phyloP scores from a whole-genome alignment of 2,113 vertebrate species.

The Gadus chalcogrammus region DNA sequence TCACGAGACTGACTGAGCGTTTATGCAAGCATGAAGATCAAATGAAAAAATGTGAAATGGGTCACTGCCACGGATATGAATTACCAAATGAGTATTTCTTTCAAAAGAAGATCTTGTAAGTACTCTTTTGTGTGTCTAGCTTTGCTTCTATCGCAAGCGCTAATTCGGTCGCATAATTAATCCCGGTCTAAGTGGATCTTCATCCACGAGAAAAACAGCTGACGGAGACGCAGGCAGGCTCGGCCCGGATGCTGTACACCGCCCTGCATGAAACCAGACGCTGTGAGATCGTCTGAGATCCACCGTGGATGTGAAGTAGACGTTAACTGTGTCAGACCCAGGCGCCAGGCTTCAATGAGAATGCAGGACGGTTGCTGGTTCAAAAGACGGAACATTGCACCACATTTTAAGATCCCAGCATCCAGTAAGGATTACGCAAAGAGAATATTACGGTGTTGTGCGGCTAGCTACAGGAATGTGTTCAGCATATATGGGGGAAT shows the following conservation, averaged over 20 bases:
- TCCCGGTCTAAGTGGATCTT: slow-evolving; percentile 24
- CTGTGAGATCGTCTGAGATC: slow-evolving; percentile 39
- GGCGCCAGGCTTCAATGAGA: slow-evolving; percentile 27
- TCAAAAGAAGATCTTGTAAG: too few relatives aligned
- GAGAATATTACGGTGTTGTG: too few relatives aligned
- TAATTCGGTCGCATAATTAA: background rate
- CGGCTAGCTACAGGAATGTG: too few relatives aligned
- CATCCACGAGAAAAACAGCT: slow-evolving; percentile 3
- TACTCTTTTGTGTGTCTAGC: too few relatives aligned
- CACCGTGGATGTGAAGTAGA: slow-evolving; percentile 24
- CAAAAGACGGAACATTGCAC: background rate
- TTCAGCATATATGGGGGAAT: too few relatives aligned
- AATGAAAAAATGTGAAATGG: too few relatives aligned
- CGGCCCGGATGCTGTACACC: slow-evolving; percentile 18
- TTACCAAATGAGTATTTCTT: too few relatives aligned
- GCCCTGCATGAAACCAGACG: slow-evolving; percentile 18
- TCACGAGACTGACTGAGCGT: too few relatives aligned
- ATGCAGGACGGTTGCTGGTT: background rate
- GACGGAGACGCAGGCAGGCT: slow-evolving; percentile 2
- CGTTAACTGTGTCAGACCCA: background rate
- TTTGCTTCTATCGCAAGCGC: too few relatives aligned
- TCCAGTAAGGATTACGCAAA: too few relatives aligned
- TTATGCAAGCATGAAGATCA: too few relatives aligned
- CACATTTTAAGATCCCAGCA: background rate
- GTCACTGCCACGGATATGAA: too few relatives aligned